Evolutionary conservation across 2,797 vertebrate genomes (phyloP).

Genomic region (Champsocephalus esox): DNA sequence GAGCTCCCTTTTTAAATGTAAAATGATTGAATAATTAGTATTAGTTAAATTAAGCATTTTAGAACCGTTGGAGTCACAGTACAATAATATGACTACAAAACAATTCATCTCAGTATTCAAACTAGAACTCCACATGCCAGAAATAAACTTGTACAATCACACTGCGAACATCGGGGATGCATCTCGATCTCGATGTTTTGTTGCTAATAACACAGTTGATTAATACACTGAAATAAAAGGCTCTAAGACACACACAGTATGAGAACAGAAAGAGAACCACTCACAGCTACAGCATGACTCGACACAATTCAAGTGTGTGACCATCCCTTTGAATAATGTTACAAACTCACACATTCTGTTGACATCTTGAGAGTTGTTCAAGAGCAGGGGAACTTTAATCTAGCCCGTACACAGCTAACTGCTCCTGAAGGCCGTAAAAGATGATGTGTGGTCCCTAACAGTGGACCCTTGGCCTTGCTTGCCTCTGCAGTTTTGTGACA

Average conservation of each 20-base stretch:
- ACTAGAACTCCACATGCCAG: not conserved
- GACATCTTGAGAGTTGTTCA: slow-evolving; percentile 38
- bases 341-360: slow-evolving; percentile 28
- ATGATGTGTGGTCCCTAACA: slow-evolving; percentile 74
- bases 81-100: slow-evolving; percentile 9
- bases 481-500: slow-evolving; percentile 82
- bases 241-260: not conserved
- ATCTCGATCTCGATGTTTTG: not conserved
- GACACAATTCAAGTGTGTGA: not conserved
- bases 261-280: not conserved
- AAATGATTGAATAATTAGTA: not conserved
- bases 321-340: slow-evolving; percentile 16
- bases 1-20: not conserved
- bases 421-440: slow-evolving; percentile 58
- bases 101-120: not conserved
- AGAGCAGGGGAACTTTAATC: slow-evolving; percentile 33
- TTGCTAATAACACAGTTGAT: not conserved
- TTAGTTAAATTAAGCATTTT: not conserved
- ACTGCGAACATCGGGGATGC: not conserved
- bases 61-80: not conserved
- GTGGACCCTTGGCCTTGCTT: slow-evolving; percentile 79
- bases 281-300: not conserved
- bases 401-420: slow-evolving; percentile 32
- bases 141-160: not conserved
- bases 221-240: not conserved